Evolutionary conservation across 64 coral and sea anemone species (phyloP).

Genomic region (Pocillopora verrucosa): DNA sequence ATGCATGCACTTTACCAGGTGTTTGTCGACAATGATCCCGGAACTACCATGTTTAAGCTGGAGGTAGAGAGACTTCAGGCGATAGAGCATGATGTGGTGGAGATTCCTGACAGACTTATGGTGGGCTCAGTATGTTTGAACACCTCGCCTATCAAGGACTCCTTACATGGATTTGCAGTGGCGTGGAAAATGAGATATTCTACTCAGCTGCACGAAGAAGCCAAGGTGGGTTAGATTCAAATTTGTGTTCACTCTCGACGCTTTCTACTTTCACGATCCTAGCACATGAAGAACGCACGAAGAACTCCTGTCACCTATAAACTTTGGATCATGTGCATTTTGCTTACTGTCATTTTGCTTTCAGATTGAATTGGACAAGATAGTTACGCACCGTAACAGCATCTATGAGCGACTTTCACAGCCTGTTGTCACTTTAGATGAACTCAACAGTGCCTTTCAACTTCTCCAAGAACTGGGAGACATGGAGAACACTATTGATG

Average conservation of each 20-base stretch:
- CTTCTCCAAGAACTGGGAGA: slow-evolving; percentile 91
- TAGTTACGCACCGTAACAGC: slow-evolving; percentile 88
- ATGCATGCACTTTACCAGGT: slow-evolving; percentile 93
- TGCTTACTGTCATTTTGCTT: not conserved
- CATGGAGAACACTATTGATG: slow-evolving; percentile 95
- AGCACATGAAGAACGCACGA: not conserved
- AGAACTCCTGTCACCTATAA: not conserved
- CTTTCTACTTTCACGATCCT: not conserved
- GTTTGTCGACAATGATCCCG: slow-evolving; percentile 92
- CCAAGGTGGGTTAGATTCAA: slow-evolving; percentile 57
- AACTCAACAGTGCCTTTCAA: slow-evolving; percentile 86
- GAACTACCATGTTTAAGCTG: slow-evolving; percentile 64
- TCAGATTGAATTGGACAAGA: slow-evolving; percentile 91
- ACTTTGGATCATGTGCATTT: not conserved
- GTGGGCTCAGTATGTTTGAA: slow-evolving; percentile 86
- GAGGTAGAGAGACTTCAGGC: slow-evolving; percentile 86
- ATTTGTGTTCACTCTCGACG: not conserved
- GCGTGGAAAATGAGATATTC: slow-evolving; percentile 98
- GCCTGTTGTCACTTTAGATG: slow-evolving; percentile 85
- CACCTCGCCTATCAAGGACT: slow-evolving; percentile 96
- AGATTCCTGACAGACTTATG: slow-evolving; percentile 71
- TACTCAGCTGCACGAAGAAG: slow-evolving; percentile 91
- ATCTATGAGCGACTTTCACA: slow-evolving; percentile 87
- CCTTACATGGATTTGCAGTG: slow-evolving; percentile 89
- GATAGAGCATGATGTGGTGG: slow-evolving; percentile 80